Evolutionary conservation across 2,888 invertebrate species (phyloP).

Genomic region (Rhamnusium bicolor): DNA sequence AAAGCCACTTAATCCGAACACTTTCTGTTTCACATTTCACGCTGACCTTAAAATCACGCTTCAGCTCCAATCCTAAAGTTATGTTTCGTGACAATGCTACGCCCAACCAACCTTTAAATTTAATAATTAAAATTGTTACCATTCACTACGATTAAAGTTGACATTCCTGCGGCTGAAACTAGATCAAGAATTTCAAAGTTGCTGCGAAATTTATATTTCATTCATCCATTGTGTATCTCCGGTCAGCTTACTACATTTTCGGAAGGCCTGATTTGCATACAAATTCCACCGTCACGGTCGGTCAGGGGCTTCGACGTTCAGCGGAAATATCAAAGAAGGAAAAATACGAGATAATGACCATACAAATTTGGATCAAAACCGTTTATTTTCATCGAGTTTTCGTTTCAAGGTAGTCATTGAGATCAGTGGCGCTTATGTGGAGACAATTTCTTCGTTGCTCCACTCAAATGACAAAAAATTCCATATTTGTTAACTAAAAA

Average conservation of each 20-base stretch:
- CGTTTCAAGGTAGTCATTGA: too few species aligned
- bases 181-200: neutral
- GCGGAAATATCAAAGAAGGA: neutral
- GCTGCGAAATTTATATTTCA: neutral
- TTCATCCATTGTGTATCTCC: neutral
- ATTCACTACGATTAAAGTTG: neutral
- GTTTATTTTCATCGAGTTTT: neutral
- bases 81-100: neutral
- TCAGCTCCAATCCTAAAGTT: neutral
- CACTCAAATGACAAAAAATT: too few species aligned
- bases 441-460: too few species aligned
- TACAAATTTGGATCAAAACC: neutral
- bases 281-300: neutral
- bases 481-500: too few species aligned
- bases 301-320: neutral
- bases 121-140: neutral
- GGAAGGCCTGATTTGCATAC: neutral
- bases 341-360: neutral
- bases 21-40: constrained; percentile 8
- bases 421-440: neutral
- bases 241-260: neutral
- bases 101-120: neutral
- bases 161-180: neutral
- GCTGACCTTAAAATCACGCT: neutral
- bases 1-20: neutral